phyloP scores from a whole-genome alignment of 2,888 invertebrate species.

The Chouioia cunea region DNA sequence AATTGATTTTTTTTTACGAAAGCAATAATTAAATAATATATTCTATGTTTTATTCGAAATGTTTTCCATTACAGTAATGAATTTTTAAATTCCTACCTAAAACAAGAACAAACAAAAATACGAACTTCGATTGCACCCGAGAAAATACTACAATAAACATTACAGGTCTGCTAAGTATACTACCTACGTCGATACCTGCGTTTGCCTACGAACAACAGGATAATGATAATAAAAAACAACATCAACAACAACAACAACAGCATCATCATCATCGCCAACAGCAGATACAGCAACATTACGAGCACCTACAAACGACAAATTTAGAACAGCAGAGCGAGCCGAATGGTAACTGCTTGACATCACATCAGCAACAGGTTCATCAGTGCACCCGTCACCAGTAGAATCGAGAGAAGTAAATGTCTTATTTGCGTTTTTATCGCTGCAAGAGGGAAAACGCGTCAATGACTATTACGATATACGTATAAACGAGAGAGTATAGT shows the following conservation, averaged over 20 bases:
- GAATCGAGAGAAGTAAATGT: neutral
- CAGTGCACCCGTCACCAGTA: slow-evolving; percentile 22
- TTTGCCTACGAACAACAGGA: slow-evolving; percentile 33
- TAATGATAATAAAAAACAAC: slow-evolving; percentile 41
- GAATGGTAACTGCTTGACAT: neutral
- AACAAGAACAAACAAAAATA: too few relatives aligned
- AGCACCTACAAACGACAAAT: slow-evolving; percentile 19
- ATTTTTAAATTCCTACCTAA: too few relatives aligned
- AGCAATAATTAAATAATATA: too few relatives aligned
- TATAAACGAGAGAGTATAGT: too few relatives aligned
- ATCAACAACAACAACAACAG: slow-evolving; percentile 40
- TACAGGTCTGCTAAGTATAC: slow-evolving; percentile 50
- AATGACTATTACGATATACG: too few relatives aligned
- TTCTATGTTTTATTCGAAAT: too few relatives aligned
- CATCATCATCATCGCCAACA: slow-evolving; percentile 22
- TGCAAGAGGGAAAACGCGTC: too few relatives aligned
- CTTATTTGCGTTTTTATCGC: neutral
- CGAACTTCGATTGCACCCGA: too few relatives aligned
- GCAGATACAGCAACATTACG: slow-evolving; percentile 16
- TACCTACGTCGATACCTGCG: slow-evolving; percentile 39
- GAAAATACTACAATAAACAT: neutral
- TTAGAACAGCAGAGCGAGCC: neutral
- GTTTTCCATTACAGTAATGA: too few relatives aligned
- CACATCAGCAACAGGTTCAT: slow-evolving; percentile 28
- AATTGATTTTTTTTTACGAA: too few relatives aligned